These are phyloP conservation scores for Gasterosteus aculeatus DNA, from an alignment of 2,113 vertebrate species.

Conservation along the genomic window DNA sequence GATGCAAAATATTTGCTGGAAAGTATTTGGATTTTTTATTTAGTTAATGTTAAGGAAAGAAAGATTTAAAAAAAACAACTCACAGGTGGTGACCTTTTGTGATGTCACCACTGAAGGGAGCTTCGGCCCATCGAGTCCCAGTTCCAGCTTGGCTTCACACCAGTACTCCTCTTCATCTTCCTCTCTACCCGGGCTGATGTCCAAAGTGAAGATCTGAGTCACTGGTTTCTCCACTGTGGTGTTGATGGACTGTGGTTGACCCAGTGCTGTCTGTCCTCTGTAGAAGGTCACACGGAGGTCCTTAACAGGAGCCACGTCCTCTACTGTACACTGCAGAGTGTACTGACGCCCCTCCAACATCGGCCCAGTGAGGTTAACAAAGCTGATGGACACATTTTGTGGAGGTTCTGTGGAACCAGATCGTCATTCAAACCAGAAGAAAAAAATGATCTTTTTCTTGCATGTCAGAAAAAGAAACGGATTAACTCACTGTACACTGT, in stretches of 20 bases:
- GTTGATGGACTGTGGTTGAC: not conserved
- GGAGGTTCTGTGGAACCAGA: constrained; percentile 67
- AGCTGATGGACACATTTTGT: constrained; percentile 59
- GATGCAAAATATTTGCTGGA: not conserved
- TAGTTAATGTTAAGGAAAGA: no score
- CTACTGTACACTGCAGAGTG: constrained; percentile 72
- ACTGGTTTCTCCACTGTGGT: constrained; percentile 17
- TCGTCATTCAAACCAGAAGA: not conserved
- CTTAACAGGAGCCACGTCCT: constrained; percentile 49
- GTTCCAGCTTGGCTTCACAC: constrained; percentile 69
- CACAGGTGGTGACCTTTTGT: constrained; percentile 54
- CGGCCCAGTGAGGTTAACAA: constrained; percentile 47
- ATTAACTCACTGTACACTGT: constrained; percentile 66
- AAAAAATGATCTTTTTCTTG: not conserved
- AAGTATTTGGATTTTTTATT: not conserved
- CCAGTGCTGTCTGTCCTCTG: constrained; percentile 9
- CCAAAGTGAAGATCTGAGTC: constrained; percentile 54
- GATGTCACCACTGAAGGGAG: constrained; percentile 45
- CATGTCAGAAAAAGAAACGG: not conserved
- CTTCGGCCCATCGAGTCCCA: constrained; percentile 60
- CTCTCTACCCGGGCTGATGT: constrained; percentile 2
- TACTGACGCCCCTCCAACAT: constrained; percentile 36
- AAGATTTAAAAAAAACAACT: constrained; percentile 36
- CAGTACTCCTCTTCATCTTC: constrained; percentile 63
- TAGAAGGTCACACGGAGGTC: constrained; percentile 67